These are phyloP conservation scores for Ischnus inquisitorius DNA, from an alignment of 2,888 invertebrate species.

Conservation along the genomic window DNA sequence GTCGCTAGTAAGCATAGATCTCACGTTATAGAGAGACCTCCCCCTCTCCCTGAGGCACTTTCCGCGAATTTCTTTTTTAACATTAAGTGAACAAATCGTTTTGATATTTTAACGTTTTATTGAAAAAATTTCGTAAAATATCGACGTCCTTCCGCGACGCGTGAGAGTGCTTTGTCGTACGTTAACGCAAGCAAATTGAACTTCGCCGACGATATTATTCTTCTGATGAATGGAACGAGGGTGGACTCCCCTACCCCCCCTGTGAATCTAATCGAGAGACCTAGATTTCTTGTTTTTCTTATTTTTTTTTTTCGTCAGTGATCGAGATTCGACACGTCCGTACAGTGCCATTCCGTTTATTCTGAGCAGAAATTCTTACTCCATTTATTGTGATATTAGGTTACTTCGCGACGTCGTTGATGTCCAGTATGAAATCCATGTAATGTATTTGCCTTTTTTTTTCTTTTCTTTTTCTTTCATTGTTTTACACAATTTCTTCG, in stretches of 20 bases:
- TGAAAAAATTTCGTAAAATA: conserved; percentile 27
- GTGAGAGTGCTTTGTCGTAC: conserved; percentile 51
- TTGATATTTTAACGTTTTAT: conserved; percentile 48
- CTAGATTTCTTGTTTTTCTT: conserved; percentile 26
- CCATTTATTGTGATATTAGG: conserved; percentile 83
- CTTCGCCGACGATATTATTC: conserved; percentile 54
- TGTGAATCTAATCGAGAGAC: conserved; percentile 17
- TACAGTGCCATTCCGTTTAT: conserved; percentile 83
- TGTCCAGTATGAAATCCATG: conserved; percentile 68
- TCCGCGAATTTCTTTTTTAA: conserved; percentile 37
- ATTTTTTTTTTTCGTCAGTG: conserved; percentile 8
- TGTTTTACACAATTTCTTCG: conserved; percentile 74
- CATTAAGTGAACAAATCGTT: conserved; percentile 13
- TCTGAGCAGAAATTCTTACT: conserved; percentile 79
- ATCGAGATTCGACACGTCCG: conserved; percentile 76
- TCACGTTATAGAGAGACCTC: conserved; percentile 80
- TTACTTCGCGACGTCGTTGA: conserved; percentile 79
- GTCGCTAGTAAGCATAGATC: conserved; percentile 79
- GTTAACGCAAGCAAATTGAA: conserved; percentile 50
- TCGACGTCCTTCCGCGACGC: conserved; percentile 65
- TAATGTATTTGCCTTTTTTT: conserved; percentile 67
- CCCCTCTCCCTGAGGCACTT: conserved; percentile 67
- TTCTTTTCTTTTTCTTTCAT: conserved; percentile 68
- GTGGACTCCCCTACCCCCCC: not conserved
- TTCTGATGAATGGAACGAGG: conserved; percentile 43